These are phyloP conservation scores for Pinna nobilis DNA, from an alignment of 1,140 invertebrate species.

Conservation along the genomic window DNA sequence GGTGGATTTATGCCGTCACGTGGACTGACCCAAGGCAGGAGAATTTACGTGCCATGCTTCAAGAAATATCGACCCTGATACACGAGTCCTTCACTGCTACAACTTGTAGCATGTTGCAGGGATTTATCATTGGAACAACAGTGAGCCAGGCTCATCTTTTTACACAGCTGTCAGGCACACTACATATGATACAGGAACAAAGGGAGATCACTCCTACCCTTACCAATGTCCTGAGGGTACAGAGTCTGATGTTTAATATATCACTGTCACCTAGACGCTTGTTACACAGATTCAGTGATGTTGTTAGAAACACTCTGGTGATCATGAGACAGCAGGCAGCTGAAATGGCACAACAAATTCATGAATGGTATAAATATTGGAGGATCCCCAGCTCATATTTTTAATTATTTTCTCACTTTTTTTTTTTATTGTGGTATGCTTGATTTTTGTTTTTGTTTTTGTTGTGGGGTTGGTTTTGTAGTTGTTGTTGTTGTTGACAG, in stretches of 20 bases:
- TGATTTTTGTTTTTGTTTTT: not conserved
- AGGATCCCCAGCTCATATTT: too few relatives aligned
- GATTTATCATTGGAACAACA: slow-evolving; percentile 32
- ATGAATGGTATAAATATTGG: too few relatives aligned
- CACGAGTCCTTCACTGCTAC: slow-evolving; percentile 24
- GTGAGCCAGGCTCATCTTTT: slow-evolving; percentile 6
- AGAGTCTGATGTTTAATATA: slow-evolving; percentile 35
- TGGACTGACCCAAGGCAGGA: slow-evolving; percentile 25
- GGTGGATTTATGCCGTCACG: slow-evolving; percentile 37
- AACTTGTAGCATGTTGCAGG: slow-evolving; percentile 27
- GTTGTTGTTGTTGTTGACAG: not conserved
- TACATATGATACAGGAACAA: slow-evolving; percentile 16
- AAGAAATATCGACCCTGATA: slow-evolving; percentile 28
- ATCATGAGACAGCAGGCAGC: slow-evolving; percentile 29
- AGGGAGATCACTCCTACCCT: slow-evolving; percentile 17
- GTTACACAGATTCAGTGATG: slow-evolving; percentile 28
- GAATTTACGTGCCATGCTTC: slow-evolving; percentile 27
- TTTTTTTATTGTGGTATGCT: slow-evolving; percentile 1
- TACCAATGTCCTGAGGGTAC: slow-evolving; percentile 17
- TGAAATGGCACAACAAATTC: too few relatives aligned
- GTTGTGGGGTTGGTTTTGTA: not conserved
- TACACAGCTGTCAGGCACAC: slow-evolving; percentile 17
- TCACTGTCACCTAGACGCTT: slow-evolving; percentile 33
- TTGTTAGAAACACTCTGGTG: slow-evolving; percentile 31
- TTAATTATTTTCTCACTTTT: not conserved